Evolutionary conservation across 2,797 vertebrate species (phyloP).

Genomic region (Knipowitschia caucasica): DNA sequence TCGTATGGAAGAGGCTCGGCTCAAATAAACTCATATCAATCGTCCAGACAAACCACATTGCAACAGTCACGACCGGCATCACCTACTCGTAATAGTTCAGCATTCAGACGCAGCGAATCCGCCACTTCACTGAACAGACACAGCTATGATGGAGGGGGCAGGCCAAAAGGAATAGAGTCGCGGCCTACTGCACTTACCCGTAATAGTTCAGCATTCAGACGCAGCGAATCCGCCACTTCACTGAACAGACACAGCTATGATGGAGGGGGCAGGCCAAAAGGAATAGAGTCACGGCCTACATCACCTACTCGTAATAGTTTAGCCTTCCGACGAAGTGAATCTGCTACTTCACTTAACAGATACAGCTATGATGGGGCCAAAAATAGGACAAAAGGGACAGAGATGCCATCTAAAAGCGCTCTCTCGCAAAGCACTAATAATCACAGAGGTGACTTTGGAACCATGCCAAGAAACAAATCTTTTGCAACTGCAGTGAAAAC

Average conservation of each 20-base stretch:
- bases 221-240: constrained; percentile 54
- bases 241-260: constrained; percentile 50
- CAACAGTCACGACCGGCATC: constrained; percentile 66
- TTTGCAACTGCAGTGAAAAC: constrained; percentile 50
- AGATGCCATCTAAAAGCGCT: constrained; percentile 38
- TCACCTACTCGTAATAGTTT: constrained; percentile 56
- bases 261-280: constrained; percentile 38
- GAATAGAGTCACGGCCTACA: constrained; percentile 59
- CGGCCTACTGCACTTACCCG: constrained; percentile 64
- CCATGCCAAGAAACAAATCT: constrained; percentile 64
- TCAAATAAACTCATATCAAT: constrained; percentile 42
- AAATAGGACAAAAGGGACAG: constrained; percentile 38
- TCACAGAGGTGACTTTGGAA: constrained; percentile 52
- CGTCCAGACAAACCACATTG: constrained; percentile 44
- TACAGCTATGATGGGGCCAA: constrained; percentile 43
- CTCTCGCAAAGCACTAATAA: constrained; percentile 33
- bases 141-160: constrained; percentile 43
- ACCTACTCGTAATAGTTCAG: constrained; percentile 47
- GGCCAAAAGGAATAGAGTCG: constrained; percentile 63
- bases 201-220: constrained; percentile 53
- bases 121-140: constrained; percentile 41
- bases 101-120: constrained; percentile 64
- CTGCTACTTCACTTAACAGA: constrained; percentile 46
- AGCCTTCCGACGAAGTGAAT: constrained; percentile 61
- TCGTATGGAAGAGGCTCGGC: constrained; percentile 41